Evolutionary conservation across 2,113 vertebrate species (phyloP).

Genomic region (Strix uralensis): DNA sequence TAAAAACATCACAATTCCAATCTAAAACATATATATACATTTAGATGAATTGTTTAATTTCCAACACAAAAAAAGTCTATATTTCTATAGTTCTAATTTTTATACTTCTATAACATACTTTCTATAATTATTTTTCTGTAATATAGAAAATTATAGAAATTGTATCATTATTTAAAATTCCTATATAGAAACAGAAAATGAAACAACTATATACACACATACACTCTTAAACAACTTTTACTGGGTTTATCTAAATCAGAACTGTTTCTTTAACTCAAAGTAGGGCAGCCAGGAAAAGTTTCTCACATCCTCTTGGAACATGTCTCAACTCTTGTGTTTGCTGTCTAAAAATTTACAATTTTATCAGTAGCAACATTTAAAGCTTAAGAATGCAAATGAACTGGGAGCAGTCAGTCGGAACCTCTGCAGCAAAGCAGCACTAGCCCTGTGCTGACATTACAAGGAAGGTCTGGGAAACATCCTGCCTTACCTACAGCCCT

Average conservation of each 20-base stretch:
- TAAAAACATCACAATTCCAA: background rate
- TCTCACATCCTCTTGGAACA: background rate
- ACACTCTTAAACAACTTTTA: background rate
- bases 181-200: background rate
- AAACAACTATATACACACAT: background rate
- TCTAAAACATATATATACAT: background rate
- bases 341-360: background rate
- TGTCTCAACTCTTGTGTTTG: background rate
- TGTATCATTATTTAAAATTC: background rate
- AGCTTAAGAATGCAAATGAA: fast-evolving
- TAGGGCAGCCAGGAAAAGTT: background rate
- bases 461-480: background rate
- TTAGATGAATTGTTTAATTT: background rate
- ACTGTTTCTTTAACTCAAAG: background rate
- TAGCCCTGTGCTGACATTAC: background rate
- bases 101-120: background rate
- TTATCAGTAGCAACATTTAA: background rate
- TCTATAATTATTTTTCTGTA: background rate
- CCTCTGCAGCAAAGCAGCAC: background rate
- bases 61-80: background rate
- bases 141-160: background rate
- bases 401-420: background rate
- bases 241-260: background rate
- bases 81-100: background rate
- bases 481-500: background rate